Conservation (phyloP, 2,797 vertebrate genomes). For the Hapalemur alaotrensis region DNA sequence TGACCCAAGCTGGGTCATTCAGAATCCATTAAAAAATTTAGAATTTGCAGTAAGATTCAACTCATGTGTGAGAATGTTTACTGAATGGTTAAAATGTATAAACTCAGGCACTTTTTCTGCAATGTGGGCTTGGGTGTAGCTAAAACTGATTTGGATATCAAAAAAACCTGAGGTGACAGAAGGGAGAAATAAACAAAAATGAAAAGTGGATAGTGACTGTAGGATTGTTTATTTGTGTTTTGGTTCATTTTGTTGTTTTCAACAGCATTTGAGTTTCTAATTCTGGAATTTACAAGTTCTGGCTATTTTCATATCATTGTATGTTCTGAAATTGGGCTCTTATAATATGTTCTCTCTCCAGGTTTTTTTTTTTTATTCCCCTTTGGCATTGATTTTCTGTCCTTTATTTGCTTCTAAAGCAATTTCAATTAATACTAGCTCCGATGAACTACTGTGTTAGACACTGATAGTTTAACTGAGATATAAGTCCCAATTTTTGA, state of each 20-base stretch:
- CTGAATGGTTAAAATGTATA: not conserved
- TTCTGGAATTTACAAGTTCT: not conserved
- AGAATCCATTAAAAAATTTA: not conserved
- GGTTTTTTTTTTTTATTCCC: not conserved
- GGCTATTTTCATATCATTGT: not conserved
- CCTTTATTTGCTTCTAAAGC: not conserved
- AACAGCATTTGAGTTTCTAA: not conserved
- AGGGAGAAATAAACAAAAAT: not conserved
- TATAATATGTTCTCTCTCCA: not conserved
- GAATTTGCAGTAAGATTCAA: not conserved
- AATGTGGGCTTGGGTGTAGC: not conserved
- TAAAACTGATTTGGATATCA: not conserved
- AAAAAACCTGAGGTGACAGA: not conserved
- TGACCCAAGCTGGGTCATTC: not conserved
- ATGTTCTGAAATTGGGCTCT: not conserved
- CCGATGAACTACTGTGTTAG: not conserved
- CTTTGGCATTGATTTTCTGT: not conserved
- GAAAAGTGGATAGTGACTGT: not conserved
- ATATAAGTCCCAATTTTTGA: not conserved
- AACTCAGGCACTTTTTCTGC: not conserved
- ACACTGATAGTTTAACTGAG: not conserved
- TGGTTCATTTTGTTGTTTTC: not conserved
- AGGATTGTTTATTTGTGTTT: not conserved
- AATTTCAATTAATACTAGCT: not conserved
- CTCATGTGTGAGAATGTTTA: not conserved